A percentile compares a stretch with the other conserved stretches of the same genome.
These are phyloP conservation scores for Globia sparganii DNA, from an alignment of 2,888 invertebrate genomes.

Conservation along the genomic window DNA sequence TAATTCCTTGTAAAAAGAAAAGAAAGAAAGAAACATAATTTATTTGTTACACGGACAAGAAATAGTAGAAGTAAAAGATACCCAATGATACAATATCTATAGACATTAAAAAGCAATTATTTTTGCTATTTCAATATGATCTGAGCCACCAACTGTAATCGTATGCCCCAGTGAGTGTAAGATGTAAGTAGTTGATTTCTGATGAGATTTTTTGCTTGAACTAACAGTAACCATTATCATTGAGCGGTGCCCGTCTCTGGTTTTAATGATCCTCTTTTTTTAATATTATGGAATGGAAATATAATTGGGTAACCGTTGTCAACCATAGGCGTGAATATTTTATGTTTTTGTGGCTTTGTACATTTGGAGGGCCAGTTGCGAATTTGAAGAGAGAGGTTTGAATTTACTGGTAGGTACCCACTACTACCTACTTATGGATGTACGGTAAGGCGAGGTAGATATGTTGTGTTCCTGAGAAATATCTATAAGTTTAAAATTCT, in stretches of 20 bases:
- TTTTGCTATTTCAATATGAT: slow-evolving; percentile 30
- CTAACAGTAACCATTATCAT: slow-evolving; percentile 64
- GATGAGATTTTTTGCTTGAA: slow-evolving; percentile 64
- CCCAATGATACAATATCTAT: neutral
- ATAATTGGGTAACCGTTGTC: slow-evolving; percentile 58
- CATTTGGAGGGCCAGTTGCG: neutral
- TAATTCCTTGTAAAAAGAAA: neutral
- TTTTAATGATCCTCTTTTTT: slow-evolving; percentile 60
- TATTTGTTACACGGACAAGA: neutral
- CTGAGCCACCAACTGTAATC: slow-evolving; percentile 29
- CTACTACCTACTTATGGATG: neutral
- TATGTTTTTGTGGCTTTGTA: neutral
- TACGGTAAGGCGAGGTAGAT: neutral
- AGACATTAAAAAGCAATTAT: slow-evolving; percentile 50
- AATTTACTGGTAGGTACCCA: neutral
- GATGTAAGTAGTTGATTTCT: slow-evolving; percentile 45
- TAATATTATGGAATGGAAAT: slow-evolving; percentile 42
- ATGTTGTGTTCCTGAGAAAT: neutral
- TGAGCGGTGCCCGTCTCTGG: slow-evolving; percentile 30
- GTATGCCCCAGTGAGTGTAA: slow-evolving; percentile 51
- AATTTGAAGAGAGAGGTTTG: neutral
- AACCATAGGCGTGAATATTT: slow-evolving; percentile 51
- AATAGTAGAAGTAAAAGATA: neutral
- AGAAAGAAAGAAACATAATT: neutral
- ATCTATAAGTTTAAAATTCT: neutral